Evolutionary conservation across 2,888 invertebrate genomes (phyloP), one percentile per base, ranked within the genome.

Genomic region (Drosophila leonis): DNA sequence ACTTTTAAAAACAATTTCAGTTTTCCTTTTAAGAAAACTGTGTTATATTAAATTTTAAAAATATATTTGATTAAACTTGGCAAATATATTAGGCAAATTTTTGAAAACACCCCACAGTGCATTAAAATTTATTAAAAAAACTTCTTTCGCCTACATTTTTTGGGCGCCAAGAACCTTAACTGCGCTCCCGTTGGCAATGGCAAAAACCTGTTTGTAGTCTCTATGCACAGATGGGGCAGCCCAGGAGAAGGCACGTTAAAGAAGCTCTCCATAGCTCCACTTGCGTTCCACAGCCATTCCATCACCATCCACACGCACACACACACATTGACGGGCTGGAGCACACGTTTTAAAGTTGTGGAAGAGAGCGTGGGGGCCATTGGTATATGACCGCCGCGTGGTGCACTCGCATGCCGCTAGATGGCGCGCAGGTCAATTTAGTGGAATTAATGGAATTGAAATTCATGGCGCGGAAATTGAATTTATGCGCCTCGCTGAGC

Each of bases 371-470:
- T 12, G 41, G 60, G 62, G 65, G 77, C 68, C 76, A 78, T 80
- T 88, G 83, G 73, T 70, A 46, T 73, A 78, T 78, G 78, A 55
- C 63, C 63, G 74, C 24, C 60, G 63, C 89, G 87, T 92, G 77
- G 88, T 84, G 77, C 88, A 88, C 84, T 89, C 90, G 81, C 90
- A 91, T 91, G 93, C 92, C 92, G 92, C 90, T 91, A 85, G 80
- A 71, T 75, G 85, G 78, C 80, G 78, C 80, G 78, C 82, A 80
- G 92, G 90, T 93, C 92, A 93, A 93, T 93, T 90, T 92, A 91
- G 92, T 92, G 93, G 93, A 93, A 93, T 91, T 93, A 93, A 93
- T 93, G 92, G 92, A 92, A 92, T 88, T 90, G 90, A 90, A 92
- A 92, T 93, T 92, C 91, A 93, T 93, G 93, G 90, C 86, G 91